phyloP scores from a whole-genome alignment of 1,140 invertebrate species.

The Drosophila punjabiensis region DNA sequence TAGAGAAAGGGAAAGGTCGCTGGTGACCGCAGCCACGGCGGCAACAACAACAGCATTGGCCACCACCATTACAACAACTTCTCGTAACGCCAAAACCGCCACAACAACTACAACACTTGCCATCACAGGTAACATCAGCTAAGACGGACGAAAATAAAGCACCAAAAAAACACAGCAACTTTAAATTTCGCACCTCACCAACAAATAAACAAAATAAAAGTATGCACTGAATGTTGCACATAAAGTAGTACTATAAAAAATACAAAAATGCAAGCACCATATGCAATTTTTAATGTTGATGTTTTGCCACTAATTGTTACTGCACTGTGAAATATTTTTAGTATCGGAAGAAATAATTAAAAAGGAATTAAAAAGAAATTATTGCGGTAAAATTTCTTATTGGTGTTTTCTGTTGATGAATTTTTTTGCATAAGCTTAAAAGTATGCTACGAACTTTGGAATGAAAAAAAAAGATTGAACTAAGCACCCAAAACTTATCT shows the following conservation, averaged over 20 bases:
- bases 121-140: conserved; percentile 76
- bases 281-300: background rate
- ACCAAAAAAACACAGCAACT: conserved; percentile 23
- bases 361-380: background rate
- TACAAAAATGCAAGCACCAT: conserved; percentile 3
- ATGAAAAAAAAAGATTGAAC: background rate
- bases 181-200: conserved; percentile 57
- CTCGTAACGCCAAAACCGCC: conserved; percentile 78
- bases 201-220: conserved; percentile 5
- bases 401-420: background rate
- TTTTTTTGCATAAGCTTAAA: background rate
- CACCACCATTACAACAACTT: conserved; percentile 82
- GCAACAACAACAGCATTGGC: conserved; percentile 74
- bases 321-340: conserved; percentile 13
- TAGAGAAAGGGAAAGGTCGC: conserved; percentile 25
- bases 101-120: conserved; percentile 79
- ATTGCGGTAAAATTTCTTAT: background rate
- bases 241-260: conserved; percentile 5
- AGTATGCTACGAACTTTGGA: background rate
- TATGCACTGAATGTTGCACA: conserved; percentile 23
- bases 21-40: conserved; percentile 71
- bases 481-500: too few relatives aligned
- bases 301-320: conserved; percentile 17
- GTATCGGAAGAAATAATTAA: background rate
- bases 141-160: background rate